These are phyloP conservation scores for Triplophysa bombifrons DNA, from an alignment of 2,797 vertebrate species.

Conservation along the genomic window DNA sequence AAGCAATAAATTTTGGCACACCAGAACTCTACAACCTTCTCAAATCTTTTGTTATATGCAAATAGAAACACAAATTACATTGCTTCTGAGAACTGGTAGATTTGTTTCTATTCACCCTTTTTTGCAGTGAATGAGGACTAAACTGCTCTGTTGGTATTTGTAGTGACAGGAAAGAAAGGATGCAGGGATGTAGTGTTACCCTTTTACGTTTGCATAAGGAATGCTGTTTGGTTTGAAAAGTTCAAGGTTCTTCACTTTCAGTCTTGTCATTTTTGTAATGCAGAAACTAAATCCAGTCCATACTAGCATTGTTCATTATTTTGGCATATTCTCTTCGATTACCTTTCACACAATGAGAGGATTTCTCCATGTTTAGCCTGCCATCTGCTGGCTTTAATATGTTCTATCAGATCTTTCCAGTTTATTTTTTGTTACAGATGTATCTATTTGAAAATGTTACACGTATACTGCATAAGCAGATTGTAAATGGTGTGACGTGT, in stretches of 20 bases:
- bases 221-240: slow-evolving; percentile 9
- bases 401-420: background rate
- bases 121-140: slow-evolving; percentile 4
- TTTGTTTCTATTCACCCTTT: background rate
- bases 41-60: slow-evolving; percentile 8
- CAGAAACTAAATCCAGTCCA: background rate
- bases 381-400: background rate
- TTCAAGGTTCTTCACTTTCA: background rate
- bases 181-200: background rate
- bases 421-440: background rate
- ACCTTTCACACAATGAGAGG: background rate
- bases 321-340: background rate
- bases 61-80: background rate
- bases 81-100: background rate
- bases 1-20: slow-evolving; percentile 30
- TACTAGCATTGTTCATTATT: background rate
- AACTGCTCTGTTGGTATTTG: slow-evolving; percentile 14
- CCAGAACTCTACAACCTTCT: slow-evolving; percentile 16
- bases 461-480: background rate
- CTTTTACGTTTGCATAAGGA: slow-evolving; percentile 9
- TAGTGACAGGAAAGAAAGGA: background rate
- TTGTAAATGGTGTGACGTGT: background rate
- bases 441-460: background rate
- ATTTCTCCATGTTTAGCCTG: background rate
- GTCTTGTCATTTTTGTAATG: background rate